phyloP scores from a whole-genome alignment of 2,888 invertebrate species.

The Philhelius pedissequus region DNA sequence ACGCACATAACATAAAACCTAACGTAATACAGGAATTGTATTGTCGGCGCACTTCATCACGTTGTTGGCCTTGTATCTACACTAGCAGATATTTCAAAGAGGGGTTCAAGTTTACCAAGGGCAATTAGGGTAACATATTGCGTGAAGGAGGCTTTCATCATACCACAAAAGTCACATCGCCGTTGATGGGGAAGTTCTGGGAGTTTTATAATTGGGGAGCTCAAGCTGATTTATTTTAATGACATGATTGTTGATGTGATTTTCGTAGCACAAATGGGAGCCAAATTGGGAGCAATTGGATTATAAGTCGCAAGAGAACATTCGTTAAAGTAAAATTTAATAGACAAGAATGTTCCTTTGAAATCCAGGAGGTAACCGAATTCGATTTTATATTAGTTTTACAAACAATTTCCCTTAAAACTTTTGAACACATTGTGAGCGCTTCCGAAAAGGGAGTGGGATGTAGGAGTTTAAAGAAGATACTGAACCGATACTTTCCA shows the following conservation, averaged over 20 bases:
- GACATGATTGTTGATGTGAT: conserved; percentile 30
- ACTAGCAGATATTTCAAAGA: neutral
- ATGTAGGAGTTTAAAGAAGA: too few species aligned
- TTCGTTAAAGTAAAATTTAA: neutral
- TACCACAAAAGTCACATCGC: neutral
- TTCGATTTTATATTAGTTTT: too few species aligned
- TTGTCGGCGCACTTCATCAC: conserved; percentile 40
- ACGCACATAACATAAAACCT: conserved; percentile 27
- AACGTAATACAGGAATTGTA: neutral
- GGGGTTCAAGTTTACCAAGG: conserved; percentile 17
- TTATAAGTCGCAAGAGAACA: neutral
- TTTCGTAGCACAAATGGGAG: neutral
- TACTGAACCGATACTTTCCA: too few species aligned
- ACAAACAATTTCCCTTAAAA: too few species aligned
- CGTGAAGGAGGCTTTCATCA: conserved; percentile 8
- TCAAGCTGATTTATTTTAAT: conserved; percentile 39
- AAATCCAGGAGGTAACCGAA: too few species aligned
- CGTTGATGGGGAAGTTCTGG: neutral
- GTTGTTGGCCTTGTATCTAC: neutral
- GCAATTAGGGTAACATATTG: conserved; percentile 42
- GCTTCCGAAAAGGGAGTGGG: too few species aligned
- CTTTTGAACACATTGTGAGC: too few species aligned
- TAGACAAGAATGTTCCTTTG: too few species aligned
- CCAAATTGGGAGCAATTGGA: neutral
- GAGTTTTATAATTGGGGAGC: conserved; percentile 27